Conservation (phyloP, 2,797 vertebrate species). For the Pseudochromis fuscus region DNA sequence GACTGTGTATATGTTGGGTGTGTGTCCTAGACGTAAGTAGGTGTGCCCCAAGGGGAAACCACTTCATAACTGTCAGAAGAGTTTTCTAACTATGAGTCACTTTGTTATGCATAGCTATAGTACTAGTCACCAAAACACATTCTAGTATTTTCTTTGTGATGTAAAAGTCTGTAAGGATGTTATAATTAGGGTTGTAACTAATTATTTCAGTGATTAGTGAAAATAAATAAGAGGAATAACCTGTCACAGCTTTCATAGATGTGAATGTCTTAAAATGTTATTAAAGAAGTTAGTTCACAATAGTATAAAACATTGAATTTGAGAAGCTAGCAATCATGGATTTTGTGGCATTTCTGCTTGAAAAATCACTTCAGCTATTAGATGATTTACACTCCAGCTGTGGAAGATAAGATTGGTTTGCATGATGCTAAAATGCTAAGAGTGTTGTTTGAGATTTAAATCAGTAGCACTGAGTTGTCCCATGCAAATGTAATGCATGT, state of each 20-base stretch:
- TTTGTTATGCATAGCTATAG: not conserved
- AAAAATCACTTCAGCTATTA: not conserved
- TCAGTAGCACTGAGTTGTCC: not conserved
- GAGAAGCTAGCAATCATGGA: not conserved
- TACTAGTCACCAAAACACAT: not conserved
- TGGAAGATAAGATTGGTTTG: not conserved
- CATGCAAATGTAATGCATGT: not conserved
- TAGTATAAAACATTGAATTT: not conserved
- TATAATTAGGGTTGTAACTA: no score
- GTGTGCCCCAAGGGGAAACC: constrained; percentile 19
- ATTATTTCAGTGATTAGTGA: no score
- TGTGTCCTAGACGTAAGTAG: constrained; percentile 4
- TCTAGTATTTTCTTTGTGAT: constrained; percentile 4
- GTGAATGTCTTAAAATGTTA: not conserved
- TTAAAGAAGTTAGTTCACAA: not conserved
- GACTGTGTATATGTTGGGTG: constrained; percentile 5
- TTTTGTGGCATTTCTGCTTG: not conserved
- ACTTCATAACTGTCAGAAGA: not conserved
- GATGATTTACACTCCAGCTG: not conserved
- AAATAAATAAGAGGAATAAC: no score
- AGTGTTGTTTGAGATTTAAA: not conserved
- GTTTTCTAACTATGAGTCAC: constrained; percentile 37
- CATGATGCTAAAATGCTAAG: not conserved
- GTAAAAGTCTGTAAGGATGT: no score
- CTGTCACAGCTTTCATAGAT: no score